Evolutionary conservation across 1,140 invertebrate species (phyloP).

Genomic region (Meloidogyne hapla): DNA sequence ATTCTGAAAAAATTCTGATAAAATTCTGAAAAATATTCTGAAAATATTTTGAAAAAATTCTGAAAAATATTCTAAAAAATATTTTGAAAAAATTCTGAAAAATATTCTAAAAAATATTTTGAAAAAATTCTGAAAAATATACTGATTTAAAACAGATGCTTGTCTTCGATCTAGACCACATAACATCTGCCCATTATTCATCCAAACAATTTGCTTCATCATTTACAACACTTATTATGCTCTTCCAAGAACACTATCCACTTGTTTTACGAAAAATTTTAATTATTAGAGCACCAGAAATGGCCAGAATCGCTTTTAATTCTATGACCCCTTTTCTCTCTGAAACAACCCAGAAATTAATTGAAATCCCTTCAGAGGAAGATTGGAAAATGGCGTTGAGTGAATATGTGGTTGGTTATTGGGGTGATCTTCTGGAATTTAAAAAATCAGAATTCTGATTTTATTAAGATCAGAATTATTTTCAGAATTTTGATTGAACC

Average conservation of each 20-base stretch:
- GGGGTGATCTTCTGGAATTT: too few species aligned
- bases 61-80: too few species aligned
- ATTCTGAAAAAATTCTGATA: not conserved
- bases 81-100: too few species aligned
- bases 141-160: slow-evolving; percentile 55
- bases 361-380: slow-evolving; percentile 63
- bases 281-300: slow-evolving; percentile 62
- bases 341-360: slow-evolving; percentile 56
- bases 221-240: slow-evolving; percentile 59
- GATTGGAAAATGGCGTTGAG: slow-evolving; percentile 57
- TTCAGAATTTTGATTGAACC: not conserved
- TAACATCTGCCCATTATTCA: slow-evolving; percentile 59
- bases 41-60: not conserved
- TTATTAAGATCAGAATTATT: not conserved
- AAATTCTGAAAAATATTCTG: not conserved
- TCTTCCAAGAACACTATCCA: slow-evolving; percentile 63
- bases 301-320: slow-evolving; percentile 61
- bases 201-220: slow-evolving; percentile 63
- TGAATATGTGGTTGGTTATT: slow-evolving; percentile 47
- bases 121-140: slow-evolving; percentile 1
- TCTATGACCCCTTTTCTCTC: slow-evolving; percentile 62
- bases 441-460: not conserved
- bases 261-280: slow-evolving; percentile 59
- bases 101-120: not conserved
- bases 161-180: slow-evolving; percentile 63